Evolutionary conservation across 2,113 vertebrate genomes (phyloP), one percentile per base, ranked within the genome.

Genomic region (Lagopus leucura): DNA sequence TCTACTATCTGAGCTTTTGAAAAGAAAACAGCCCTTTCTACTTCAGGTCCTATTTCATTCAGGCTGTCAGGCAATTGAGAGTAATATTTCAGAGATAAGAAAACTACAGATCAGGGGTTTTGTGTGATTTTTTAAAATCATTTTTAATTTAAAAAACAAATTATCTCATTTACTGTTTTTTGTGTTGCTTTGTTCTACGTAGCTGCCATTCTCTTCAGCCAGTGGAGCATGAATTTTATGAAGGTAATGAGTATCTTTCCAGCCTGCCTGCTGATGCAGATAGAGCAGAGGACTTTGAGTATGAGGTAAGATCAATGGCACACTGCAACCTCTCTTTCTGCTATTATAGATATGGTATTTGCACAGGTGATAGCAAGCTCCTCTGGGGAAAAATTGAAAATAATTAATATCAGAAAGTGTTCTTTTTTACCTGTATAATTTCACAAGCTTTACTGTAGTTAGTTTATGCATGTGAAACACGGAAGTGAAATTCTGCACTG

Each of bases 141-240:
- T 60, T 74, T 95, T 89, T 91, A 94, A 87, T 93, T 93, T 36
- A 3, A 74, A 86, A 96, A 95, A 95, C 55, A 84, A 54, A 58
- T 88, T 96, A 66, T 97, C 97, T 98, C 92, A 97, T 93, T 74
- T 88, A 58, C 54, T 75, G 28, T 89, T 32, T 58, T 58, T n/a
- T 57, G 40, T 96, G 66, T 69, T 95, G 61, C 89, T 95, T 94
- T 95, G 52, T 97, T 96, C 92, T 92, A 89, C 78, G 75, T 94
- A 99, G 99, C 98, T 99, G 99, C 97, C 99, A 99, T 96, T 99
- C 99, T 95, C 98, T 99, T 89, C 99, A 99, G 90, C 98, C 98
- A 7, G 98, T 98, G 98, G 99, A 98, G 72, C 99, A 98, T 93
- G 99, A 99, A 85, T 99, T 98, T 97, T 99, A 98, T 85, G 99